Evolutionary conservation across 2,888 invertebrate species (phyloP), one percentile per base, ranked within the genome.

Genomic region (Enchytraeus crypticus): DNA sequence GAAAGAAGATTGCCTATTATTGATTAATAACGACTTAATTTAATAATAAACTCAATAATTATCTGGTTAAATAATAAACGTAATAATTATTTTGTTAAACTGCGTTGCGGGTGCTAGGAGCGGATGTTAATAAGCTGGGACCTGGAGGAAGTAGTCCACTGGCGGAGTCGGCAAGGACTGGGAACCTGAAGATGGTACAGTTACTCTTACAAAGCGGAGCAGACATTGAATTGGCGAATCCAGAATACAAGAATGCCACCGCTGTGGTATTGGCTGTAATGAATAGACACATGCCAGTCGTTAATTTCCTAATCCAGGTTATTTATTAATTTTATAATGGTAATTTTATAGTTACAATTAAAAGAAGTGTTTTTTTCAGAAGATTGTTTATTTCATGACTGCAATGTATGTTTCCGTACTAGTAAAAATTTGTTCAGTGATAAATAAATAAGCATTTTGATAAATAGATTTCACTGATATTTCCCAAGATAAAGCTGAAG

Each of bases 241-340:
- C 64, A 3, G 63, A 59, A 30, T 66, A 60, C 54, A 53, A 63
- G 33, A 62, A 65, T 26, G 68, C 68, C 46, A 69, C 66, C 5
- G 62, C 69, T 5, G 55, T 67, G 21, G 51, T 60, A 3, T 53
- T 65, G 1, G 69, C 69, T 2, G 60, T 63, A 29, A 61, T 64
- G 21, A 49, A 33, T 18, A 47, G 56, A 11, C 54, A 63, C 5
- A 53, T 59, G 27, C 45, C 53, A 8, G 51, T 66, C 1, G 66
- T 69, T 30, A 64, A 66, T 4, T 53, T 63, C 8, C 54, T 66
- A 2, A 34, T 69, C 11, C 61, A 53, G 61, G 69, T 69, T 29
- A 26, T 55, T 46, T n/a, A n/a, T n/a, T 38, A 38, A 14, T 38
- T 14, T 14, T 14, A 38, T 38, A 38, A 14, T 38, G 11, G 11